These are phyloP conservation scores for Drosophila triauraria DNA, from an alignment of 1,140 invertebrate genomes.

Conservation along the genomic window DNA sequence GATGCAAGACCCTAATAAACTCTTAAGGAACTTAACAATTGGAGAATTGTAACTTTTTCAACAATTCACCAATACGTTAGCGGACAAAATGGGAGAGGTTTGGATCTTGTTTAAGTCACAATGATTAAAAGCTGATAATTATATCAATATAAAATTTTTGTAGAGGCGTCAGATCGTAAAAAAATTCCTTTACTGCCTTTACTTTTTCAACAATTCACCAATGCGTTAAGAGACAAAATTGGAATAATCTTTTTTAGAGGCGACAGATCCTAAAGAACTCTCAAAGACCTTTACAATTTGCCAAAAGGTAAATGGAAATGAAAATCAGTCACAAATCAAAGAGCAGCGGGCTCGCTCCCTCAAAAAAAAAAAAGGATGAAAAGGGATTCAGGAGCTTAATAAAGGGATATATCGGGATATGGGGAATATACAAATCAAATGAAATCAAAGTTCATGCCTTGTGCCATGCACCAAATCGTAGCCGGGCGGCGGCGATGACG, in stretches of 20 bases:
- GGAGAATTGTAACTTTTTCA: too few species aligned
- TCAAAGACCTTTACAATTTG: too few species aligned
- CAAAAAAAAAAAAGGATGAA: not conserved
- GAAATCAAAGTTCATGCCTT: conserved; percentile 85
- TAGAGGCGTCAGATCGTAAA: too few species aligned
- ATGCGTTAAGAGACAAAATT: not conserved
- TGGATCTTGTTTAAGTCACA: not conserved
- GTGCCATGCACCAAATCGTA: conserved; percentile 85
- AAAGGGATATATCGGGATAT: conserved; percentile 2
- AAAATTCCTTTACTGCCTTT: not conserved
- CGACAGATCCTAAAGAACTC: too few species aligned
- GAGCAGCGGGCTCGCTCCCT: not conserved
- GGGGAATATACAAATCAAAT: conserved; percentile 51
- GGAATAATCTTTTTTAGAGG: not conserved
- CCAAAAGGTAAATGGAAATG: too few species aligned
- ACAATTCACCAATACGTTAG: not conserved
- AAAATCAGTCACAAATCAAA: not conserved
- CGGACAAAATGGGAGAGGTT: not conserved
- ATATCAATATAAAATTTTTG: too few species aligned
- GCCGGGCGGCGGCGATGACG: conserved; percentile 84
- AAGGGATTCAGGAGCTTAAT: not conserved
- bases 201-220: not conserved
- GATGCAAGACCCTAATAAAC: too few species aligned
- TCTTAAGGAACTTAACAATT: too few species aligned
- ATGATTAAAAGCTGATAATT: too few species aligned